Evolutionary conservation across 2,888 invertebrate species (phyloP), one percentile per base, ranked within the genome.

Genomic region (Tetropium fuscum): DNA sequence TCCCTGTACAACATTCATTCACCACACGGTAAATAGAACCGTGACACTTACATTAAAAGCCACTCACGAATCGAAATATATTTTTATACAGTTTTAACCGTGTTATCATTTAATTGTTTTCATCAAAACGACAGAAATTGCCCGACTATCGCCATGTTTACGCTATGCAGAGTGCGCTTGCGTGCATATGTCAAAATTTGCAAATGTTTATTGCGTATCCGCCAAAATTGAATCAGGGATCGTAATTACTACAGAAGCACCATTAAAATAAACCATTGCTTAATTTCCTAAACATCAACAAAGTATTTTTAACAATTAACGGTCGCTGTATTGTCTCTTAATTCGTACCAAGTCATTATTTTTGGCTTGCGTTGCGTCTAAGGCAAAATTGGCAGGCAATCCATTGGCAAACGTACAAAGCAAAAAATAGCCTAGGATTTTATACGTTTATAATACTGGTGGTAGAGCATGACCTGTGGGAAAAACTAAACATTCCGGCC

Each of bases 61-160:
- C 57, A 63, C 62, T 58, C 58, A 61, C 67, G 53, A 60, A 60
- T 59, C 53, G 48, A 58, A 70, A 49, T 60, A 55, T 55, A 58
- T 53, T 69, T 65, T 60, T 62, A 55, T 49, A 47, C 36, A 55
- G 45, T 62, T 64, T 67, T 45, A 55, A 59, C 53, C 63, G 55
- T 49, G 44, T 63, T 62, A 62, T 62, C 66, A 69, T 68, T 66
- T 58, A 72, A 68, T 69, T 70, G 66, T 68, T 73, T 71, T 71
- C 66, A 67, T 68, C 63, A 69, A 67, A 69, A 65, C 63, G 47
- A 61, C 62, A 64, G 54, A 57, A 66, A 63, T 63, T 62, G 53
- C 53, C 59, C 63, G 66, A 70, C 54, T 56, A 66, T 66, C 73
- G 73, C 73, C 73, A 74, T 74, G 73, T 74, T 74, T 73, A 69